A percentile compares a stretch with the other conserved stretches of the same genome.
These are phyloP conservation scores for Ophion ellenae DNA, from an alignment of 2,888 invertebrate species.

Conservation along the genomic window DNA sequence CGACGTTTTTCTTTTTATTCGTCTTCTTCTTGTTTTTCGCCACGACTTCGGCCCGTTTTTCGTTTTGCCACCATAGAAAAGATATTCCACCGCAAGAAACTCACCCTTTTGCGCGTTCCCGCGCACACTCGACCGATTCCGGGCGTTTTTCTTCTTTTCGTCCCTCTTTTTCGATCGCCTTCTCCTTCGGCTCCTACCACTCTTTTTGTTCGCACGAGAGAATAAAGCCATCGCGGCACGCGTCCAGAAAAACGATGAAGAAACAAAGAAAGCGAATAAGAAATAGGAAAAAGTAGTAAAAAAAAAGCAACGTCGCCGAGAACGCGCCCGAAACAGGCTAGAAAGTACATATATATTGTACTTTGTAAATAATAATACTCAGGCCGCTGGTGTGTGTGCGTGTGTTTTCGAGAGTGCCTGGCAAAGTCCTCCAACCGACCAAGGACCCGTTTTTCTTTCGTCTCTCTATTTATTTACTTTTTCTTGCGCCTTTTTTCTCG, in stretches of 20 bases:
- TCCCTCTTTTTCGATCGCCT: conserved; percentile 20
- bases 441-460: not conserved
- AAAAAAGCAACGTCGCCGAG: not conserved
- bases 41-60: no score
- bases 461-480: no score
- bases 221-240: conserved; percentile 27
- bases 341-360: not conserved
- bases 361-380: conserved; percentile 39
- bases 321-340: conserved; percentile 5
- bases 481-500: not conserved
- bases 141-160: conserved; percentile 30
- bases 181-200: not conserved
- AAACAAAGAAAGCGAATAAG: not conserved
- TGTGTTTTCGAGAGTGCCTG: conserved; percentile 1
- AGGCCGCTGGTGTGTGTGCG: no score
- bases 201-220: conserved; percentile 1
- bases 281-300: not conserved
- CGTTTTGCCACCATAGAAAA: conserved; percentile 25
- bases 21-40: no score
- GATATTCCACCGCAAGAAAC: conserved; percentile 47
- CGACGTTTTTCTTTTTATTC: conserved; percentile 28
- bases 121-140: not conserved
- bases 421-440: conserved; percentile 2
- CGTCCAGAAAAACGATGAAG: conserved; percentile 5
- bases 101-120: conserved; percentile 12